Base-by-base conservation (phyloP, 2,113 vertebrate genomes). In the Takifugu flavidus region DNA sequence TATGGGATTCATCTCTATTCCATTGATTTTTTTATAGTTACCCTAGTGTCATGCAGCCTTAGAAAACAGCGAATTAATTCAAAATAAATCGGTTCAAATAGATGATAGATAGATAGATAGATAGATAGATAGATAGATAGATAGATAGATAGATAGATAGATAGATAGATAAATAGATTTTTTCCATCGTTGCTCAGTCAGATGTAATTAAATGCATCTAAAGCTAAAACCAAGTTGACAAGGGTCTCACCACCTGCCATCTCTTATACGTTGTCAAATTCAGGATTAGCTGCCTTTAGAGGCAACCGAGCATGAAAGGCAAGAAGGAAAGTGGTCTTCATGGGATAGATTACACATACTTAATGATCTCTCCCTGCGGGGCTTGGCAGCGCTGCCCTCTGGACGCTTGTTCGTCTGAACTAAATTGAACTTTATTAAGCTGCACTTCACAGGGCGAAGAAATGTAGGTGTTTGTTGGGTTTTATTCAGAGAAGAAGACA, bases 301-400 rank as follows among this genome's bases (percentile, higher is more conserved):
- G 62, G 58, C 54, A 14, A 62, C 68, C 58, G 46, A 66, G 59
- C 67, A 72, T 63, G 70, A 51, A 65, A 75, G 70, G 63, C 61
- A 74, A 43, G 59, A 61, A 28, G 73, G 27, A 77, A 75, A 70
- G 69, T 53, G 76, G 50, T 78, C 80, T 81, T 83, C 52, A 70
- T 83, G 83, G 77, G 78, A 83, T 86, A 82, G 77, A 83, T 84
- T 83, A 77, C 59, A 74, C 74, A 67, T 82, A 75, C 79, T 63
- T 81, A 88, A 85, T 83, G 72, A 70, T 55, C 56, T 43, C 62
- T 77, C 62, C 82, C 74, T 70, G 54, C 43, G 64, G 78, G 79
- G 70, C 62, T 59, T 60, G 67, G 65, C 75, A 56, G 50, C 50
- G 60, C 64, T 69, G 11, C 82, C 84, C 68, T 49, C 59, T 12